Evolutionary conservation across 1,140 invertebrate genomes (phyloP).

Genomic region (Nasonia longicornis): DNA sequence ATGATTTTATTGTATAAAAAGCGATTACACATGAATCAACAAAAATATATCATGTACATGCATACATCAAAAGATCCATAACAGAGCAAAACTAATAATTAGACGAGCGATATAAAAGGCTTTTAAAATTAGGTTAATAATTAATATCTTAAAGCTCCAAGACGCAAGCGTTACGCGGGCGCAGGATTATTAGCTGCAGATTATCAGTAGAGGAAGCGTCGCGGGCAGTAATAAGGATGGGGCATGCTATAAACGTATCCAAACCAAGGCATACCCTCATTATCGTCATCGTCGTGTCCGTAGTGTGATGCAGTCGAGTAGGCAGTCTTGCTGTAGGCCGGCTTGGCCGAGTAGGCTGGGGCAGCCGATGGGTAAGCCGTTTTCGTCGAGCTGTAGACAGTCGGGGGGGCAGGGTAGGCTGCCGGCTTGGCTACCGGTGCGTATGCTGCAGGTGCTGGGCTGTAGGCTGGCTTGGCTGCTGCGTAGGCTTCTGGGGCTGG

Average conservation of each 20-base stretch:
- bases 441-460: background rate
- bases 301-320: background rate
- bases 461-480: background rate
- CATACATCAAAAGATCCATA: background rate
- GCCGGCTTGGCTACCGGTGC: no score
- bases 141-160: background rate
- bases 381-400: no score
- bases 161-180: no score
- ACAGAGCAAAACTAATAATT: background rate
- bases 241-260: background rate
- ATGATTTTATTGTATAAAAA: background rate
- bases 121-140: background rate
- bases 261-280: constrained; percentile 9
- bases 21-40: background rate
- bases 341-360: no score
- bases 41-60: background rate
- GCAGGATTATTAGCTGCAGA: no score
- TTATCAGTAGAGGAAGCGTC: no score
- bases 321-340: no score
- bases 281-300: background rate
- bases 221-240: background rate
- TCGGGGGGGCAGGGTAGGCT: no score
- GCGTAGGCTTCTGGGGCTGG: background rate
- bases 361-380: no score
- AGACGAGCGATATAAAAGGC: no score